A percentile compares a stretch with the other conserved stretches of the same genome.
phyloP scores from a whole-genome alignment of 2,888 invertebrate species.

The Caenorhabditis panamensis region DNA sequence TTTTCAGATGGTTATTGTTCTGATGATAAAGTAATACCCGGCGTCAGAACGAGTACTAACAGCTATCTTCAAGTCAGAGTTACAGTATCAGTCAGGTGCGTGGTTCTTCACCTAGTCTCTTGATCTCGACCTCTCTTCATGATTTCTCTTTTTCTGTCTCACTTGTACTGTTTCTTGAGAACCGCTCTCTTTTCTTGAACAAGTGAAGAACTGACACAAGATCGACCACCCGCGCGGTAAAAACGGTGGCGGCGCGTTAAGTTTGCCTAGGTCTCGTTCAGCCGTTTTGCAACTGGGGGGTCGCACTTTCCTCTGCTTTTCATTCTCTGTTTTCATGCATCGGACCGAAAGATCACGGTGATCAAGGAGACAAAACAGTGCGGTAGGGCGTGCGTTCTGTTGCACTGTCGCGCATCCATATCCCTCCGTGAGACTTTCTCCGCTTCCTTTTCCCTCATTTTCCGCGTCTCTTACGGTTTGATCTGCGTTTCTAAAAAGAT shows the following conservation, averaged over 20 bases:
- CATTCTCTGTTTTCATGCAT: constrained; percentile 50
- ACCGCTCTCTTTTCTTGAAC: constrained; percentile 46
- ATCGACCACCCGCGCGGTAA: constrained; percentile 32
- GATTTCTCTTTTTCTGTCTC: constrained; percentile 28
- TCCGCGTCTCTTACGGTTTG: constrained; percentile 36
- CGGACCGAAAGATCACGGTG: constrained; percentile 51
- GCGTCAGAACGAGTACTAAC: not conserved
- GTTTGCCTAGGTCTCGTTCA: constrained; percentile 53
- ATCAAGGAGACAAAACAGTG: constrained; percentile 31
- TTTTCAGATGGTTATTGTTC: constrained; percentile 1
- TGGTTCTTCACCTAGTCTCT: constrained; percentile 27
- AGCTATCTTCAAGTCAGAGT: not conserved
- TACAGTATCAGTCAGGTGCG: constrained; percentile 44
- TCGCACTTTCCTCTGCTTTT: constrained; percentile 53
- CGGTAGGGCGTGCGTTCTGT: constrained; percentile 9
- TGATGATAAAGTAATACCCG: constrained; percentile 15
- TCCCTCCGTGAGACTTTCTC: constrained; percentile 4
- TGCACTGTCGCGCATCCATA: constrained; percentile 17
- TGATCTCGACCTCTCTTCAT: constrained; percentile 29
- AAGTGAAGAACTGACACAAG: constrained; percentile 33
- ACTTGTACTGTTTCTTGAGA: constrained; percentile 10
- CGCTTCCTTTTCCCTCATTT: constrained; percentile 14
- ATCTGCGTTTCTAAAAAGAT: constrained; percentile 26
- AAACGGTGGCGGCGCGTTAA: constrained; percentile 46
- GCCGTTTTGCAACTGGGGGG: constrained; percentile 30